Base-by-base conservation (phyloP, 2,113 vertebrate genomes). In the Mustela lutreola region DNA sequence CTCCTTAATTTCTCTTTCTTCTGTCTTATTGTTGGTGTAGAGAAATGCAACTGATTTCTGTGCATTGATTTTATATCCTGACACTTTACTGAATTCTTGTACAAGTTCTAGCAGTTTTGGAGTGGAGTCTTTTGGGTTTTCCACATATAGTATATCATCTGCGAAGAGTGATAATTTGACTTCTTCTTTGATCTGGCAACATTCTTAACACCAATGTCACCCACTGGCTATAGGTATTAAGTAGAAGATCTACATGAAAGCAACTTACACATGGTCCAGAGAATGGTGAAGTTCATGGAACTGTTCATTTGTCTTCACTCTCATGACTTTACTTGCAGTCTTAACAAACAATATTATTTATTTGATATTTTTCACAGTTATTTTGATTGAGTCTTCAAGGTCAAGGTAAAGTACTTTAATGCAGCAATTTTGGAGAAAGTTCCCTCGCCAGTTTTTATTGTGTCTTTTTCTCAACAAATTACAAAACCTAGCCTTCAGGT, bases 361-460 rank as follows among this genome's bases (percentile, higher is more conserved):
- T 81, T 71, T 1, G 19, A 11, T 42, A 67, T 75, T 96, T 75
- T 76, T 88, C 6, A 70, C 8, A 4, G 11, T 12, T 67, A 78
- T 62, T 85, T 94, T 92, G 42, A 91, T 24, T 95, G 85, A 33
- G 36, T 93, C 9, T 95, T 96, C 24, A 45, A 91, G 36, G 26
- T 93, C 76, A 93, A 85, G 42, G 31, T 84, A 67, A 75, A 85
- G 36, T 15, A 90, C 3, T 92, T 97, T 71, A 90, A 94, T 28
- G 83, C 9, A 81, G 58, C 21, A 86, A 1, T 71, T 94, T 84
- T 79, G n/a, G 53, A 88, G 63, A 80, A 11, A 78, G 12, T 93
- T 73, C 50, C 90, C 18, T 8, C 39, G 31, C 28, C 26, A 50
- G 8, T 65, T 95, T 75, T 89, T 81, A 45, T 18, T 93, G 33